A percentile compares a stretch with the other conserved stretches of the same genome.
Evolutionary conservation across 2,113 vertebrate species (phyloP).

Genomic region (Rhinoptilus africanus): DNA sequence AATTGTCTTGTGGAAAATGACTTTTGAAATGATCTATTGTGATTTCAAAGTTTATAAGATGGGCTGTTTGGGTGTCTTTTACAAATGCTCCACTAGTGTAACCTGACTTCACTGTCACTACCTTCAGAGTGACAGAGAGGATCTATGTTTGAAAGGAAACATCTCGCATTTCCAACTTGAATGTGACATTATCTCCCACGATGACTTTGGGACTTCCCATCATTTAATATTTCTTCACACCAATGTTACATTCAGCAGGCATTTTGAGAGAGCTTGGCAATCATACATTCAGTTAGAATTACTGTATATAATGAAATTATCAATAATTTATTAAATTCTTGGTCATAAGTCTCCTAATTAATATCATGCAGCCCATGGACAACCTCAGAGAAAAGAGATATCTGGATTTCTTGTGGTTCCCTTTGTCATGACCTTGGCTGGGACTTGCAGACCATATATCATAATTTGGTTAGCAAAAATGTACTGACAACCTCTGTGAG

Average conservation of each 20-base stretch:
- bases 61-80: not conserved
- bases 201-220: conserved; percentile 7
- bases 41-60: not conserved
- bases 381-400: not conserved
- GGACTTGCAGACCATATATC: not conserved
- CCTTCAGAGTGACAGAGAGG: not conserved
- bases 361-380: not conserved
- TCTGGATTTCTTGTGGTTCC: not conserved
- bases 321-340: not conserved
- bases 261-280: not conserved
- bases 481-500: not conserved
- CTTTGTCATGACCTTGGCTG: not conserved
- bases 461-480: not conserved
- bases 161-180: not conserved
- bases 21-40: not conserved
- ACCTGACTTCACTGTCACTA: not conserved
- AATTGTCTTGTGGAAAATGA: not conserved
- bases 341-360: not conserved
- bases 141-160: not conserved
- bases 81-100: not conserved
- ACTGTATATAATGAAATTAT: not conserved
- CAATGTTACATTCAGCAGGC: not conserved
- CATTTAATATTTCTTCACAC: not conserved
- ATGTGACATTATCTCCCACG: not conserved
- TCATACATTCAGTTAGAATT: not conserved